Conservation (phyloP, 2,113 vertebrate genomes). For the Copsychus sechellarum region DNA sequence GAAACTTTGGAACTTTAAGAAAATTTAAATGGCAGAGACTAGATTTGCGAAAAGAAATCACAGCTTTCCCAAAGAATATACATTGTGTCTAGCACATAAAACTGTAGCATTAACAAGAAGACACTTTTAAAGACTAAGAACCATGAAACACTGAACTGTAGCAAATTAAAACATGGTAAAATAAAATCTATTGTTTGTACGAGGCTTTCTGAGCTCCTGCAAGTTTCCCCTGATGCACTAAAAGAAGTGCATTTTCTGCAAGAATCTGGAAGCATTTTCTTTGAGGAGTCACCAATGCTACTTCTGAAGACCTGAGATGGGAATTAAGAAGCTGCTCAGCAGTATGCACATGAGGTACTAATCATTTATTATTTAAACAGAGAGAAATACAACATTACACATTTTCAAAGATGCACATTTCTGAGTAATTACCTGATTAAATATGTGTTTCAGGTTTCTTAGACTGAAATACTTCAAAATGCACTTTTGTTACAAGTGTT, state of each 20-base stretch:
- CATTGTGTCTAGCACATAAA: not conserved
- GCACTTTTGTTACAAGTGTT: not conserved
- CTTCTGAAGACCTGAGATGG: not conserved
- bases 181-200: not conserved
- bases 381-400: not conserved
- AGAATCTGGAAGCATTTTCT: not conserved
- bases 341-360: accelerated
- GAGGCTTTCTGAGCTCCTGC: not conserved
- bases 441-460: not conserved
- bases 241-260: not conserved
- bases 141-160: not conserved
- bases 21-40: not conserved
- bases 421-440: not conserved
- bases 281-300: not conserved
- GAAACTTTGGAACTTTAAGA: not conserved
- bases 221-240: not conserved
- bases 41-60: not conserved
- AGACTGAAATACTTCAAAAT: not conserved
- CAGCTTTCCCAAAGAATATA: not conserved
- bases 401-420: not conserved
- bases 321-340: not conserved
- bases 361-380: not conserved
- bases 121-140: not conserved
- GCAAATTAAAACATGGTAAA: not conserved
- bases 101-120: not conserved